Evolutionary conservation across 2,113 vertebrate species (phyloP).

Genomic region (Uria lomvia): DNA sequence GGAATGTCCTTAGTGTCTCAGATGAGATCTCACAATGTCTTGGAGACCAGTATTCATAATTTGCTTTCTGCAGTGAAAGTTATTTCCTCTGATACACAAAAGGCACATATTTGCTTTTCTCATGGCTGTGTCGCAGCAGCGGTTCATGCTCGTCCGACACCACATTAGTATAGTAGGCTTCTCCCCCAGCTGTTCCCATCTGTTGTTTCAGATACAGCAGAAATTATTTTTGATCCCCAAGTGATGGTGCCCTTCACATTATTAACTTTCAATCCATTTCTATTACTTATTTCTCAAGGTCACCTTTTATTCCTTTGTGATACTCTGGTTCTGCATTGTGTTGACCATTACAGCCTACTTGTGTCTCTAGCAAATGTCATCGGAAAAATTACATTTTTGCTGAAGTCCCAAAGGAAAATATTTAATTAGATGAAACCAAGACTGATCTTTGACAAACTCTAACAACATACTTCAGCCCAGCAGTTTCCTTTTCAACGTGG

Average conservation of each 20-base stretch:
- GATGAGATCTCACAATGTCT: neutral
- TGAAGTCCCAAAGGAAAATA: neutral
- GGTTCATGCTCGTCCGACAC: neutral
- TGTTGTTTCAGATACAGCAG: neutral
- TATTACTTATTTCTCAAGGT: neutral
- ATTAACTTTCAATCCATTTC: neutral
- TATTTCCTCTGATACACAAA: neutral
- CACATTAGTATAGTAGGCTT: neutral
- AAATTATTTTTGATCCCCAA: neutral
- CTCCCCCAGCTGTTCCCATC: neutral
- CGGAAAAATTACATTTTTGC: neutral
- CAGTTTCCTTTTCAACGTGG: neutral
- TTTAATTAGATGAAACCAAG: neutral
- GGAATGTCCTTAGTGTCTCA: neutral
- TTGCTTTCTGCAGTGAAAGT: neutral
- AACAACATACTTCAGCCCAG: neutral
- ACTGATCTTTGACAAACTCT: neutral
- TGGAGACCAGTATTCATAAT: neutral
- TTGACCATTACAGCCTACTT: neutral
- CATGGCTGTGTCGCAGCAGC: accelerated
- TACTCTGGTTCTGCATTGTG: neutral
- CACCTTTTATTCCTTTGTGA: neutral
- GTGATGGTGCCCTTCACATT: neutral
- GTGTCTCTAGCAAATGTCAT: neutral
- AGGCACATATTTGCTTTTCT: neutral